Conservation (phyloP, 2,113 vertebrate genomes). For the Tragelaphus strepsiceros region DNA sequence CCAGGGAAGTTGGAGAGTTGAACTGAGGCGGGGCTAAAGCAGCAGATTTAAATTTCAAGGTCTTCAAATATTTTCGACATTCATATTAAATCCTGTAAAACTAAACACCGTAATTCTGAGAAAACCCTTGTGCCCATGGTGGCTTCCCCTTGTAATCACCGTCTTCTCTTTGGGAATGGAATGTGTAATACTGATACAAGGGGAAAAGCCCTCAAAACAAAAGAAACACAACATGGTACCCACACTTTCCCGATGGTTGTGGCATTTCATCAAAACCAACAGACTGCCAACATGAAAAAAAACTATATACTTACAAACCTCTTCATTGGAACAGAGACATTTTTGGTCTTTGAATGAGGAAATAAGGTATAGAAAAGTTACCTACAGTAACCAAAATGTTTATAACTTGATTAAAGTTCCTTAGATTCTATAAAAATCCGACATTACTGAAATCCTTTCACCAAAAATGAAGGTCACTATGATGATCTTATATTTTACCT, state of each 20-base stretch:
- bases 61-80: slow-evolving; percentile 43
- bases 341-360: background rate
- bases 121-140: background rate
- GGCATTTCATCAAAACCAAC: slow-evolving; percentile 26
- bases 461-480: background rate
- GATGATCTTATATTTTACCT: background rate
- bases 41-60: slow-evolving; percentile 63
- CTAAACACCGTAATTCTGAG: slow-evolving; percentile 44
- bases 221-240: background rate
- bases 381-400: background rate
- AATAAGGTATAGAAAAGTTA: background rate
- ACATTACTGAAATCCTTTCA: background rate
- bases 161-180: slow-evolving; percentile 33
- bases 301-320: background rate
- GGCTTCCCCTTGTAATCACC: slow-evolving; percentile 22
- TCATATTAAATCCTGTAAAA: slow-evolving; percentile 48
- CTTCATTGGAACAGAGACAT: background rate
- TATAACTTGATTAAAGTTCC: slow-evolving; percentile 20
- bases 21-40: slow-evolving; percentile 59
- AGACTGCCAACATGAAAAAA: background rate
- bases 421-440: background rate
- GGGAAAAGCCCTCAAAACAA: background rate
- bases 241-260: background rate
- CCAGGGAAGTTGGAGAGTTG: background rate
- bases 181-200: background rate